Percentiles rank a stretch among this genome's conserved stretches.
phyloP scores from a whole-genome alignment of 2,888 invertebrate species.

The Ptilodon capucinus region DNA sequence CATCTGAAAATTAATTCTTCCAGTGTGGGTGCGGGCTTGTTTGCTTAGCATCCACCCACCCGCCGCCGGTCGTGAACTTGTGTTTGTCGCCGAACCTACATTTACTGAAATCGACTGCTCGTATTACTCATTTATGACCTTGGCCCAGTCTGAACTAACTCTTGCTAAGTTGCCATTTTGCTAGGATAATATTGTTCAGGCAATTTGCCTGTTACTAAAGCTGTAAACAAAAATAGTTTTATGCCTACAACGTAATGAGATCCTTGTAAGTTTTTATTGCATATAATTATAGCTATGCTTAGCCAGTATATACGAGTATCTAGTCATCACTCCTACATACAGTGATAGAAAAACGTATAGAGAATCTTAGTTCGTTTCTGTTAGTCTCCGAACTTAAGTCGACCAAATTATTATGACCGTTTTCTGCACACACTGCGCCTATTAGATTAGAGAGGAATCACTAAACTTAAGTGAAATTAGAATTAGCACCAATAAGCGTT shows the following conservation, averaged over 20 bases:
- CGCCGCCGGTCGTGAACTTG: neutral
- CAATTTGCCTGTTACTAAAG: constrained; percentile 9
- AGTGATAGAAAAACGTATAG: neutral
- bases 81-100: constrained; percentile 2
- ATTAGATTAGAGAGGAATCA: no score
- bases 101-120: constrained; percentile 25
- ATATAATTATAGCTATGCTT: no score
- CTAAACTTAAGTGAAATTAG: no score
- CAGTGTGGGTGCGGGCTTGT: neutral
- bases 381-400: neutral
- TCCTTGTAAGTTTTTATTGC: neutral
- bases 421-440: no score
- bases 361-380: neutral
- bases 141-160: constrained; percentile 17
- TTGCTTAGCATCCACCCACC: neutral
- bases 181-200: constrained; percentile 19
- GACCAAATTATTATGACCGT: no score
- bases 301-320: neutral
- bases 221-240: constrained; percentile 6
- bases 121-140: constrained; percentile 30
- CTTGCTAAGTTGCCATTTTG: constrained; percentile 17
- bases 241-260: neutral
- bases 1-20: neutral
- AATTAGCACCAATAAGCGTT: no score
- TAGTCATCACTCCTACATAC: neutral